These are phyloP conservation scores for Enteromius thamalakanensis DNA, from an alignment of 2,797 vertebrate genomes.

Conservation along the genomic window DNA sequence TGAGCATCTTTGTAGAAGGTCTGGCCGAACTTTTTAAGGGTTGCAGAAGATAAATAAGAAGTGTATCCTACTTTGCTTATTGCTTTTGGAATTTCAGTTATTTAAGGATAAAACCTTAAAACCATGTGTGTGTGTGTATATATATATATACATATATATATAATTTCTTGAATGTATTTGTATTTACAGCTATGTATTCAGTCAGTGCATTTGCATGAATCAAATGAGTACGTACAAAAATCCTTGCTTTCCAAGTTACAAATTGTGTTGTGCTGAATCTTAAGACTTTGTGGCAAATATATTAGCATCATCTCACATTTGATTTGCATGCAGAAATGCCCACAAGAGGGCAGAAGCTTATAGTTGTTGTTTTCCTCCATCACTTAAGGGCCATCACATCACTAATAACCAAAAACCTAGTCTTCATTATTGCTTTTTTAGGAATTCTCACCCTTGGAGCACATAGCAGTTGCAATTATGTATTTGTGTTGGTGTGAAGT, in stretches of 20 bases:
- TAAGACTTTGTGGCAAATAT: background rate
- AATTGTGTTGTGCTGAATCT: constrained; percentile 11
- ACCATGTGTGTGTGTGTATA: background rate
- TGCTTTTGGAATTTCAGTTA: background rate
- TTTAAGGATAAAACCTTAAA: background rate
- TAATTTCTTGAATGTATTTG: background rate
- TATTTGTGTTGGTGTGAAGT: constrained; percentile 9
- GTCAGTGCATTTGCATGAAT: background rate
- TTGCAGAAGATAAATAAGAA: background rate
- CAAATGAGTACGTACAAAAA: background rate
- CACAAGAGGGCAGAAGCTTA: constrained; percentile 56
- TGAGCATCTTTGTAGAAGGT: background rate
- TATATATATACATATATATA: background rate
- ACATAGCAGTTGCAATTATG: background rate
- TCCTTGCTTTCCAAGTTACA: background rate
- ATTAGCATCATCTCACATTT: background rate
- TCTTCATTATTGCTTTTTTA: constrained; percentile 26
- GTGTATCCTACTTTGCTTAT: background rate
- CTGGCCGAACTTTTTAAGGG: background rate
- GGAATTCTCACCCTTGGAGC: background rate
- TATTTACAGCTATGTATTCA: background rate
- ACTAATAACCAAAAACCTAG: constrained; percentile 9
- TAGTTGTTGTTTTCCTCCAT: constrained; percentile 3
- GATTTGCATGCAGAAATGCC: constrained; percentile 8
- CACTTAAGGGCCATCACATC: constrained; percentile 22